Base-by-base conservation (phyloP, 2,113 vertebrate species). In the Lasiurus borealis region DNA sequence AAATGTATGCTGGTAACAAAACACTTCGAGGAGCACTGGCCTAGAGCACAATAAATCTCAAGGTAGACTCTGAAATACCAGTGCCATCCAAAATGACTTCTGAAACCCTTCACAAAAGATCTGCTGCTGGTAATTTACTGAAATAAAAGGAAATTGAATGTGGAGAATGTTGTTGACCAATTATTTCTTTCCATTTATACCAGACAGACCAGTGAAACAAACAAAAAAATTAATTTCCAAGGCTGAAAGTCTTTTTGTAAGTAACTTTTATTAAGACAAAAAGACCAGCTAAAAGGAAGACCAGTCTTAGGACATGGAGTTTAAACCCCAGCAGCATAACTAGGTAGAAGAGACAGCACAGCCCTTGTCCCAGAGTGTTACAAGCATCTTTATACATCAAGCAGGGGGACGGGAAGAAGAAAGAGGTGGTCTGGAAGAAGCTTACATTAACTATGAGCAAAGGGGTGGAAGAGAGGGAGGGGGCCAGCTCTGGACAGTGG, bases 31-130 rank as follows among this genome's bases (percentile, higher is more conserved):
- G 46, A 83, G 27, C 29, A 72, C 66, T 27, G 25, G 46, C n/a
- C 50, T 76, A 27, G 36, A 44, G 48, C 18, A 77, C 11, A 57
- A 23, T 23, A 31, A 40, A 52, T 27, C 15, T 29, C 12, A 9
- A 80, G 12, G 11, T 11, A n/a, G 25, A 71, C n/a, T 71, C 14
- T 57, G 89, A 84, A 73, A 81, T 71, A 52, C 14, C 62, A 59
- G 52, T 7, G 54, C 8, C 84, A 69, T n/a, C 73, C 21, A 75
- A 66, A 68, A 75, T 48, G 84, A 57, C 31, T 81, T 69, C 66
- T 84, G 85, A 94, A 75, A 84, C 62, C 36, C 82, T 68, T 52
- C 48, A 77, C 52, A 68, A 57, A 77, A 87, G 27, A 40, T 54
- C 27, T 69, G 25, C 72, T 73, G 69, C 13, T 29, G 83, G 46